Base-by-base conservation (phyloP, 2,888 invertebrate species). In the Spilosoma lubricipeda region DNA sequence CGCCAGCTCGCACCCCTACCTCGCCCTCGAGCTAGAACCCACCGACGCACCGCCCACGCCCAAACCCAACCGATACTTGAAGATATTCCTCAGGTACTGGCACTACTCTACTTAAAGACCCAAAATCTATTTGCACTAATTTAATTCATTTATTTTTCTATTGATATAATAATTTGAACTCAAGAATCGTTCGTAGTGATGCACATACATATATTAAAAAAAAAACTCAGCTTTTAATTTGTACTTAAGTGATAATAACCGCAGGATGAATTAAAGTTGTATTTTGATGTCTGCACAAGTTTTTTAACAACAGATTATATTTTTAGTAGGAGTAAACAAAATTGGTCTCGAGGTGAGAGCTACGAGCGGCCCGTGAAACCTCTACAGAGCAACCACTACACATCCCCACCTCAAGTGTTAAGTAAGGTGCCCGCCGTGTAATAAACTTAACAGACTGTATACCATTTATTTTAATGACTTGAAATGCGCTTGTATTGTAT, bases 1-100 rank as follows among this genome's bases (percentile, higher is more conserved):
- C 80, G 91, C 92, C 0, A 88, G 92, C 86, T 93, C 93, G 0
- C 87, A 91, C 78, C 86, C 91, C 72, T 96, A 96, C 90, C 91
- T 96, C 27, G 83, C 89, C 15, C 89, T 95, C 8, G 90, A 93
- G 78, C 77, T 91, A 30, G 88, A 87, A 68, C 89, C 86, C 30
- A 83, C 87, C 36, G 85, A 86, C 45, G 79, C 87, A 33, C 86
- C 88, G 48, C 82, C 85, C 59, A 82, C 85, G 45, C 82, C 84
- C 18, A 80, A 80, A 45, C 79, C 82, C 20, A 79, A 80, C 52
- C 80, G 82, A 75, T 90, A 91, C 83, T 76, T 93, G 72, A 86
- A 84, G 70, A 90, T 92, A 86, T 82, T 93, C 20, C 85, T 91
- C 74, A 87, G 90, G 93, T 93, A 70, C 72, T 74, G 42, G n/a